Percentiles rank a stretch among this genome's conserved stretches.
Evolutionary conservation across 2,113 vertebrate species (phyloP).

Genomic region (Conger conger): DNA sequence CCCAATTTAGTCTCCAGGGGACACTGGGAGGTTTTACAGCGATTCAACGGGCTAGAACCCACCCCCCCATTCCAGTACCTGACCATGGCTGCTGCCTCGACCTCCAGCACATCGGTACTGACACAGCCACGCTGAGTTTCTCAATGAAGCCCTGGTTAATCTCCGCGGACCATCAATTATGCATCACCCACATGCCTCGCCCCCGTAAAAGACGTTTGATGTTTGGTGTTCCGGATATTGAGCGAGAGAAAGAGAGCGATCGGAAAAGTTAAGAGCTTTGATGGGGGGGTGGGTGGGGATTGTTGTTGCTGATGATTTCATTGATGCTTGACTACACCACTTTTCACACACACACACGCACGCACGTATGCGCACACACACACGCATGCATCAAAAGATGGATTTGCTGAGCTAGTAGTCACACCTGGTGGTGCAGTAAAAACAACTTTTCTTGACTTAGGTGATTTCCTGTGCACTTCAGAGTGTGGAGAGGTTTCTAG

Average conservation of each 20-base stretch:
- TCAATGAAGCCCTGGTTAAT: constrained; percentile 56
- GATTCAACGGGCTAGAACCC: no score
- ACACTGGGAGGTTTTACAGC: no score
- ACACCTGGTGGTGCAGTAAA: no score
- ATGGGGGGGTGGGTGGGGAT: neutral
- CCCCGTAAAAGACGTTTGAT: constrained; percentile 24
- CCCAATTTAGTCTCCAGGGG: no score
- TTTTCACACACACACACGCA: no score
- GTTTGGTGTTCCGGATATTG: neutral
- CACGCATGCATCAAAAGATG: no score
- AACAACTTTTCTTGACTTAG: no score
- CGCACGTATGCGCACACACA: neutral
- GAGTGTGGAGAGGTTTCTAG: no score
- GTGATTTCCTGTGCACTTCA: no score
- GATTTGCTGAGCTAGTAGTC: no score
- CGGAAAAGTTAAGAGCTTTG: constrained; percentile 11
- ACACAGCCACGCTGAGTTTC: constrained; percentile 53
- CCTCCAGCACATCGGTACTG: constrained; percentile 38
- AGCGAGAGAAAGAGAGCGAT: neutral
- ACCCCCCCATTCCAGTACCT: no score
- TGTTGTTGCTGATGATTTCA: neutral
- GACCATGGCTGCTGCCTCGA: no score
- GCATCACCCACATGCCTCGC: constrained; percentile 37
- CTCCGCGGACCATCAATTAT: constrained; percentile 60
- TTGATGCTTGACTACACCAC: neutral